Evolutionary conservation across 2,888 invertebrate species (phyloP).

Genomic region (Ichneumoninae sp.): DNA sequence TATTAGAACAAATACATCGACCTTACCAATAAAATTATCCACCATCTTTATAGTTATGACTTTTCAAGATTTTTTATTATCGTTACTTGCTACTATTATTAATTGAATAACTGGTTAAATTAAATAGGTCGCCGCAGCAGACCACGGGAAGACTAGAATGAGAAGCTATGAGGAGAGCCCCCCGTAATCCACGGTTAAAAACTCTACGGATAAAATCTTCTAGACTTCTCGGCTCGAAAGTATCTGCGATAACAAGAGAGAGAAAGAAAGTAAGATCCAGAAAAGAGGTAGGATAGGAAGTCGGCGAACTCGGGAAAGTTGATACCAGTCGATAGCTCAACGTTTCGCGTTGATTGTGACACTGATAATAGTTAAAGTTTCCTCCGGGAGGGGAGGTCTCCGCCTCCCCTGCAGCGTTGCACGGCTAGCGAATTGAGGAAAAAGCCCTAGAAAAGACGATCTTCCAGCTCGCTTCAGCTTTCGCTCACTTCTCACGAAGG

Average conservation of each 20-base stretch:
- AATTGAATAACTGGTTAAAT: not conserved
- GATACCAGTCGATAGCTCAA: constrained; percentile 65
- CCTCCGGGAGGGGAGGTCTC: not conserved
- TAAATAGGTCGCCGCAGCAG: not conserved
- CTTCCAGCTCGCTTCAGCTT: constrained; percentile 44
- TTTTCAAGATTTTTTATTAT: not conserved
- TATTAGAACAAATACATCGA: not conserved
- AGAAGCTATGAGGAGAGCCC: not conserved
- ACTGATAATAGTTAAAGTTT: constrained; percentile 76
- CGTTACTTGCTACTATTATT: not conserved
- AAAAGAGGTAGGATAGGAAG: constrained; percentile 1
- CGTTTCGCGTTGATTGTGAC: constrained; percentile 70
- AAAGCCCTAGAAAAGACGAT: constrained; percentile 56
- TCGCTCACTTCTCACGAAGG: constrained; percentile 38
- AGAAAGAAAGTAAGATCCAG: not conserved
- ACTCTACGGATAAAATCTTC: constrained; percentile 9
- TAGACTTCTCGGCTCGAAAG: not conserved
- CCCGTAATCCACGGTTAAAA: not conserved
- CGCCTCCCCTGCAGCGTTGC: not conserved
- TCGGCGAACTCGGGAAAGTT: constrained; percentile 10
- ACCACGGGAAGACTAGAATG: not conserved
- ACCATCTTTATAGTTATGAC: not conserved
- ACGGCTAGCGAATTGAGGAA: constrained; percentile 61
- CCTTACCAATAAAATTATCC: not conserved
- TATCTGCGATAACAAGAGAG: not conserved